Evolutionary conservation across 2,797 vertebrate species (phyloP).

Genomic region (Amniataba percoides): DNA sequence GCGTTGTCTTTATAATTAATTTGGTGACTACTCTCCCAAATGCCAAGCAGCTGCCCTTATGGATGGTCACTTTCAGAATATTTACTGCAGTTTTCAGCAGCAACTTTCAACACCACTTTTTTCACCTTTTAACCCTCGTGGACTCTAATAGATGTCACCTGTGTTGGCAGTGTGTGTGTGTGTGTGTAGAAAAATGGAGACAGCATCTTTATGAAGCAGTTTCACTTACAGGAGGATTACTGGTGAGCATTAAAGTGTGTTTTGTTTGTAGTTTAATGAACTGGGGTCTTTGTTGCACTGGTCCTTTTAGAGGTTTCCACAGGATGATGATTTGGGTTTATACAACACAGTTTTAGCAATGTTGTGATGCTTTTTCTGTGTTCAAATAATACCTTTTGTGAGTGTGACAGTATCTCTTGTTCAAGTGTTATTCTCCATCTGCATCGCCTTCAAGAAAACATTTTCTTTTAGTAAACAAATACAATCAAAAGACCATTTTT

Average conservation of each 20-base stretch:
- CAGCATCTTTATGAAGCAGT: too few species aligned
- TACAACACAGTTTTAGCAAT: neutral
- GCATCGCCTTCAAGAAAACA: neutral
- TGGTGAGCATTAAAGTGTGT: neutral
- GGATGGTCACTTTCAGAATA: neutral
- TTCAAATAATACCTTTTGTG: neutral
- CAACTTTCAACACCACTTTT: neutral
- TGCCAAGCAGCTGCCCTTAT: neutral
- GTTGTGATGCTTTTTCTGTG: neutral
- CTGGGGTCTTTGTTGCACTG: neutral
- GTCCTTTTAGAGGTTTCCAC: neutral
- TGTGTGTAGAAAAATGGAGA: neutral
- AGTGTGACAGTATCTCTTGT: too few species aligned
- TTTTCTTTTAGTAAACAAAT: neutral
- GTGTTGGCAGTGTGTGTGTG: neutral
- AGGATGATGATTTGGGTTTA: neutral
- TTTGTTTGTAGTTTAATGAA: neutral
- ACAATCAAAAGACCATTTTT: neutral
- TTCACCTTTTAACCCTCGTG: neutral
- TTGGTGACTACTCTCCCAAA: accelerated
- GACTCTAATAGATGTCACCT: slow-evolving; percentile 2
- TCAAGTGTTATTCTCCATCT: too few species aligned
- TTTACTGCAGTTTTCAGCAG: neutral
- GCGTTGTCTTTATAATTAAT: neutral
- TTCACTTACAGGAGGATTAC: neutral